Evolutionary conservation across 2,888 invertebrate species (phyloP), one percentile per base, ranked within the genome.

Genomic region (Oxycera nigricornis): DNA sequence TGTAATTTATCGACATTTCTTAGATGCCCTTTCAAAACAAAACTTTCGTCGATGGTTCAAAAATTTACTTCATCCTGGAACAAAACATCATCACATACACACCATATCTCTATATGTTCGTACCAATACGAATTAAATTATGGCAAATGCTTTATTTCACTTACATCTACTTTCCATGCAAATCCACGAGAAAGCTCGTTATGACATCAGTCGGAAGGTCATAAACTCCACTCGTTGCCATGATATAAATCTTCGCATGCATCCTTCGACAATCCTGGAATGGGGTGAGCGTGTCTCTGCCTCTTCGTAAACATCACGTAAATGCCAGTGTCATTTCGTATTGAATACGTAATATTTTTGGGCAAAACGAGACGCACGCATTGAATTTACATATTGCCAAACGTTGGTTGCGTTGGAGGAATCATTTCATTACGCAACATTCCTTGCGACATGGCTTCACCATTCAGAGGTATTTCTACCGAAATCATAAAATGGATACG

Each of bases 211-310:
- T 39, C 39, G 24, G 7, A 65, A 28, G 65, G 26, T 65, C 65
- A 41, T 39, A 65, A 65, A 39, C 65, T 65, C 65, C 65, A 65
- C 24, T 65, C 65, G 65, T 39, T 65, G 26, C 65, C 65, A 41
- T 41, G 24, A 7, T 35, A 65, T 65, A 65, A 65, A 65, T 65
- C 65, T n/a, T 41, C 39, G 1, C 26, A 41, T 65, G 39, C 39
- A n/a, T 65, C 41, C 65, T 41, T 24, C 39, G 22, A 30, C 28
- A 26, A 35, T 26, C 14, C 17, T 39, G 3, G 24, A 57, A 57
- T 46, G 46, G 11, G 3, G n/a, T 46, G 46, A 46, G 17, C 46
- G 17, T 28, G 14, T 3, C 17, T 41, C 17, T 41, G 46, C 46
- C n/a, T 22, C 11, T 17, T 20, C 41, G 39, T 41, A 39, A 65